Percentiles rank a stretch among this genome's conserved stretches.
Conservation (phyloP, 30 jellyfish, hydroid and myxozoan species). For the Mastigias papua region DNA sequence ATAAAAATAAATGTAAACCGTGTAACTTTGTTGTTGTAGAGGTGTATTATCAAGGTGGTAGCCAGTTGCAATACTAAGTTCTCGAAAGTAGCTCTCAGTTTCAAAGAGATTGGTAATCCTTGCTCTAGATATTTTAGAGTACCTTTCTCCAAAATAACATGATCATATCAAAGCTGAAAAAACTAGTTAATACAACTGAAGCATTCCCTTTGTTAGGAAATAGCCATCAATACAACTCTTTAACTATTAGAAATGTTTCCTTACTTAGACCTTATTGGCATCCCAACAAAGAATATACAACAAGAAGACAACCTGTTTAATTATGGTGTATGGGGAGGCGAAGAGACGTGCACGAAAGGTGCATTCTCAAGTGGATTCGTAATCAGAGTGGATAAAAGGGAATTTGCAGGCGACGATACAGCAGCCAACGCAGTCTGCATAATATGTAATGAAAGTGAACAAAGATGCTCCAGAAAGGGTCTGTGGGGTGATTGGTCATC, state of each 20-base stretch:
- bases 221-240: too few relatives aligned
- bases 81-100: too few relatives aligned
- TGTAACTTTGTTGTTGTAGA: too few relatives aligned
- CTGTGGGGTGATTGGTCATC: constrained; percentile 51
- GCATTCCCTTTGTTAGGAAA: too few relatives aligned
- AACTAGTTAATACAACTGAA: too few relatives aligned
- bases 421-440: constrained; percentile 47
- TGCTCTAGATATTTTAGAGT: too few relatives aligned
- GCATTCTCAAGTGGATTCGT: constrained; percentile 19
- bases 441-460: neutral
- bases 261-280: constrained; percentile 27
- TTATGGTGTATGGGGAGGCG: constrained; percentile 63
- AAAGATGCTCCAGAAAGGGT: constrained; percentile 31
- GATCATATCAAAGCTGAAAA: too few relatives aligned
- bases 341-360: constrained; percentile 46
- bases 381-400: constrained; percentile 1
- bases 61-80: too few relatives aligned
- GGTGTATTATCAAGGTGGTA: too few relatives aligned
- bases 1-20: too few relatives aligned
- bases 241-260: neutral
- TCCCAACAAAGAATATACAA: neutral
- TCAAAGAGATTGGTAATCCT: too few relatives aligned
- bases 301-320: neutral
- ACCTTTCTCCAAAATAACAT: too few relatives aligned
- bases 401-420: constrained; percentile 31